A percentile compares a stretch with the other conserved stretches of the same genome.
Evolutionary conservation across 2,888 invertebrate genomes (phyloP).

Genomic region (Colostygia pectinataria): DNA sequence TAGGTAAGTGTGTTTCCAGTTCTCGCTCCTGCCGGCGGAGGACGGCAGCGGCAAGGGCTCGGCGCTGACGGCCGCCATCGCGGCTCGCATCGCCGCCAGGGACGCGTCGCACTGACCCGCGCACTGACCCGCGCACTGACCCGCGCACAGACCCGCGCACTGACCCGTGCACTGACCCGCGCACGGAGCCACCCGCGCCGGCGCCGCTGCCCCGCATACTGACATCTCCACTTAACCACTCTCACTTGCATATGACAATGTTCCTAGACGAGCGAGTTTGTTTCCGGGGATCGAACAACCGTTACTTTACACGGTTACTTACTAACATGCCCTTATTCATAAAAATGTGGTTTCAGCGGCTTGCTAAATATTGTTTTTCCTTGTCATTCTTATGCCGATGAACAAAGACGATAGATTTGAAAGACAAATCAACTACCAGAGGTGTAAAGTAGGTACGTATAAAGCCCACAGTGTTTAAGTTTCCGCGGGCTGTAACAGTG

Average conservation of each 20-base stretch:
- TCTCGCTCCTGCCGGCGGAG: conserved; percentile 86
- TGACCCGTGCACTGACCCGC: neutral
- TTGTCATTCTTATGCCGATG: too few relatives aligned
- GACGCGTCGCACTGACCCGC: conserved; percentile 2
- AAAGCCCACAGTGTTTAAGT: too few relatives aligned
- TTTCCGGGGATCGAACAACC: neutral
- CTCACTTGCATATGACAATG: too few relatives aligned
- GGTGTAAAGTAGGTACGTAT: too few relatives aligned
- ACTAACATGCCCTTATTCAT: too few relatives aligned
- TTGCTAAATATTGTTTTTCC: too few relatives aligned
- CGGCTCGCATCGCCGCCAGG: conserved; percentile 78
- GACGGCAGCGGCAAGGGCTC: conserved; percentile 94
- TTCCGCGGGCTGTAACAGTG: too few relatives aligned
- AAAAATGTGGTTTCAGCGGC: too few relatives aligned
- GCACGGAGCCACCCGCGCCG: neutral
- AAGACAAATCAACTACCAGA: too few relatives aligned
- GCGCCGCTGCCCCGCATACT: neutral
- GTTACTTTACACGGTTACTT: neutral
- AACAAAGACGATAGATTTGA: too few relatives aligned
- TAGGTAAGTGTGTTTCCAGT: conserved; percentile 68
- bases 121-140: neutral
- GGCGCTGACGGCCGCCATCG: conserved; percentile 89
- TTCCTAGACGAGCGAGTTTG: too few relatives aligned
- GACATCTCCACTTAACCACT: too few relatives aligned
- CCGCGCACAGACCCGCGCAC: neutral